These are phyloP conservation scores for Dromaius novaehollandiae DNA, from an alignment of 2,113 vertebrate genomes.

Conservation along the genomic window DNA sequence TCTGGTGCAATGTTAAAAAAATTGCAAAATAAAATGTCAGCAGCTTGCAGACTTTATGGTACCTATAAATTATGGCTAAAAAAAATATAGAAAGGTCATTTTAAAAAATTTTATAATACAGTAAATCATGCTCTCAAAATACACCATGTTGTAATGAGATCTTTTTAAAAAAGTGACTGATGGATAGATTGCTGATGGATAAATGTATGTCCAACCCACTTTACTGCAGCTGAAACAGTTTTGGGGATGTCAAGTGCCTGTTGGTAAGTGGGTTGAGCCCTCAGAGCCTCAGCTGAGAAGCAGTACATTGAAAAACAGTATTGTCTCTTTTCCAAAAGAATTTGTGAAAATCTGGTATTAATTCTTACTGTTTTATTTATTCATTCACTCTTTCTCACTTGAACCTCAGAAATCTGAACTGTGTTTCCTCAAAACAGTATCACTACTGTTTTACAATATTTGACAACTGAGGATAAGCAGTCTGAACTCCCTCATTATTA, in stretches of 20 bases:
- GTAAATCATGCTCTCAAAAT: background rate
- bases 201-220: background rate
- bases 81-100: background rate
- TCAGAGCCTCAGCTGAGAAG: background rate
- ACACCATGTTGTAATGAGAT: background rate
- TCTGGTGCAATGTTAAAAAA: background rate
- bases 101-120: background rate
- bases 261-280: background rate
- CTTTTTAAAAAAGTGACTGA: background rate
- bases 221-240: background rate
- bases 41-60: background rate
- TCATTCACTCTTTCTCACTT: background rate
- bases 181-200: background rate
- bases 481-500: background rate
- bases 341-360: background rate
- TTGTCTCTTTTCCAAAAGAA: background rate
- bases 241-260: background rate
- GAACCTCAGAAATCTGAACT: background rate
- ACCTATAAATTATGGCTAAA: background rate
- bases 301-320: background rate
- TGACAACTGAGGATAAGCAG: background rate
- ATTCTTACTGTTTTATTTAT: background rate
- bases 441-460: background rate
- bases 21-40: background rate
- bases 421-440: background rate